A percentile compares a stretch with the other conserved stretches of the same genome.
Evolutionary conservation across 2,888 invertebrate species (phyloP).

Genomic region (Stenotaenia linearis): DNA sequence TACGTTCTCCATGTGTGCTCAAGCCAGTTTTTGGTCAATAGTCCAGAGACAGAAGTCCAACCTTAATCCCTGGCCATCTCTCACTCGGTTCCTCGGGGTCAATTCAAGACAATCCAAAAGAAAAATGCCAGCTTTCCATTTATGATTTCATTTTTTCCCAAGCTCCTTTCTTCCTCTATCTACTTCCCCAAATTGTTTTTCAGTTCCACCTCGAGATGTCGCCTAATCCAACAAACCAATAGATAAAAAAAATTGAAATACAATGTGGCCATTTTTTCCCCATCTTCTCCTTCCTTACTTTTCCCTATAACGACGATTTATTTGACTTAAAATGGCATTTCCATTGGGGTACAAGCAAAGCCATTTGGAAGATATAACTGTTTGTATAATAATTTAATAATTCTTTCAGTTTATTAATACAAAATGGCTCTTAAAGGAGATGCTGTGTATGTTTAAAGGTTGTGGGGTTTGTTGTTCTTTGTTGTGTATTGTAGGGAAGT

Average conservation of each 20-base stretch:
- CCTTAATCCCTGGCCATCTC: neutral
- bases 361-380: neutral
- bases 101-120: conserved; percentile 9
- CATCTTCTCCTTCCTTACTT: neutral
- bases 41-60: conserved; percentile 4
- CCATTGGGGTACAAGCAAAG: neutral
- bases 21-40: neutral
- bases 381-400: neutral
- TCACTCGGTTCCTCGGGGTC: neutral
- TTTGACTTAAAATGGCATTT: neutral
- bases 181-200: neutral
- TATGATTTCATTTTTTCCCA: neutral
- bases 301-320: neutral
- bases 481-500: too few species aligned
- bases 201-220: neutral
- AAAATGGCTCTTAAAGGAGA: neutral
- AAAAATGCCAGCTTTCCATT: conserved; percentile 9
- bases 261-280: neutral
- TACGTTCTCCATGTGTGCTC: conserved; percentile 9
- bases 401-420: neutral
- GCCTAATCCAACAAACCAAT: conserved; percentile 9
- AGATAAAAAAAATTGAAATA: neutral
- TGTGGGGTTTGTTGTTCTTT: too few species aligned
- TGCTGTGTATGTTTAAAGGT: too few species aligned
- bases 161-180: neutral